Conservation (phyloP, 2,888 invertebrate genomes). For the Noctua janthe region DNA sequence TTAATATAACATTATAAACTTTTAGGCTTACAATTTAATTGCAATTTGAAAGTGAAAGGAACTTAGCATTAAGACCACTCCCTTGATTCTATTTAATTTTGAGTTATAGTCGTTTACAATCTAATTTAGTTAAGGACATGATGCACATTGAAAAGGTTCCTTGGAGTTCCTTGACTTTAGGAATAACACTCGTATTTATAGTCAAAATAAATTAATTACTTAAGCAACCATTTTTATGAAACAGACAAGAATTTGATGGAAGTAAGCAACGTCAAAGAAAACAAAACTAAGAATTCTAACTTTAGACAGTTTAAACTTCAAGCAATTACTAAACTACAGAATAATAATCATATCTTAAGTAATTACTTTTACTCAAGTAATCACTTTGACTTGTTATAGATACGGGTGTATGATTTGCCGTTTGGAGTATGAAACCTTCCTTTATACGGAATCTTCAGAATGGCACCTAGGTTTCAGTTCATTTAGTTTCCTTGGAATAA, state of each 20-base stretch:
- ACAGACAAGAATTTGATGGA: neutral
- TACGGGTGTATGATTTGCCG: neutral
- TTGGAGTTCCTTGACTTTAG: neutral
- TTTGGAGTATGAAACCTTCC: neutral
- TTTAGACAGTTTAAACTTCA: too few species aligned
- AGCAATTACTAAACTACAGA: too few species aligned
- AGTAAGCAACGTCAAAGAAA: too few species aligned
- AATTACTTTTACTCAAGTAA: too few species aligned
- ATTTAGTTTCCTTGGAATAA: constrained; percentile 7
- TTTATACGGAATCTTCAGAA: neutral
- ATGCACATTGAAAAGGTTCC: neutral
- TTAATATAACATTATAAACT: too few species aligned
- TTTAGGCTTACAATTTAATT: neutral
- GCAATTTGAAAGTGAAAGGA: neutral
- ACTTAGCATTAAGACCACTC: neutral
- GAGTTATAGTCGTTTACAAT: neutral
- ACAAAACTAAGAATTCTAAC: too few species aligned
- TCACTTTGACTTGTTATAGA: too few species aligned
- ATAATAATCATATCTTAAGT: too few species aligned
- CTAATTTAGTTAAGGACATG: neutral
- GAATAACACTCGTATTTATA: neutral
- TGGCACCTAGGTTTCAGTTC: constrained; percentile 14
- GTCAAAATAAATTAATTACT: too few species aligned
- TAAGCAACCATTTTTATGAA: too few species aligned
- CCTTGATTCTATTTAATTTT: constrained; percentile 5